Conservation (phyloP, 1,140 invertebrate species). For the Drosophila dunni region DNA sequence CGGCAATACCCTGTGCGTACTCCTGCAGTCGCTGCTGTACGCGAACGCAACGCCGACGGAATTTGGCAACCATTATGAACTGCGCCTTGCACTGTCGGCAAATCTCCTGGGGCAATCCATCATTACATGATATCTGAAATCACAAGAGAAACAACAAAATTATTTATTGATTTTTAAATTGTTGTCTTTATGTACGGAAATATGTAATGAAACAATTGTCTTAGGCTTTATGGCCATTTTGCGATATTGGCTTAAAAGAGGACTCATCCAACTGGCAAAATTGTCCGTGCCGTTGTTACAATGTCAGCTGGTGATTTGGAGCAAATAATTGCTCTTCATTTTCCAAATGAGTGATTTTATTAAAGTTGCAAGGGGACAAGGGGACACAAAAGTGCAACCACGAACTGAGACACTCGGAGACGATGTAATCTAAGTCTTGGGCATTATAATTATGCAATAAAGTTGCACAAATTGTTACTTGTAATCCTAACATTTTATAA, state of each 20-base stretch:
- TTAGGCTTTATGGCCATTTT: slow-evolving; percentile 37
- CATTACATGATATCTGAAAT: slow-evolving; percentile 67
- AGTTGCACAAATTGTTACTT: slow-evolving; percentile 2
- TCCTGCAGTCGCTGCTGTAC: slow-evolving; percentile 69
- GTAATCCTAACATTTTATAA: neutral
- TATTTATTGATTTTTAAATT: neutral
- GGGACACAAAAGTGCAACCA: neutral
- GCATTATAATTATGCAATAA: slow-evolving; percentile 6
- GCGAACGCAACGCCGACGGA: slow-evolving; percentile 73
- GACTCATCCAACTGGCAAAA: slow-evolving; percentile 58
- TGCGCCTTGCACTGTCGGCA: slow-evolving; percentile 78
- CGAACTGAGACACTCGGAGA: neutral
- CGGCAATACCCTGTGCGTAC: slow-evolving; percentile 49
- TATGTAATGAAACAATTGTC: too few relatives aligned
- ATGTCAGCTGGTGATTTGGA: slow-evolving; percentile 58
- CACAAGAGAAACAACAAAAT: slow-evolving; percentile 5
- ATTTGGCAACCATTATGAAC: slow-evolving; percentile 79
- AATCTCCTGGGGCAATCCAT: slow-evolving; percentile 78
- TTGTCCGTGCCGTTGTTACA: slow-evolving; percentile 25
- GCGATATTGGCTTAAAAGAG: neutral
- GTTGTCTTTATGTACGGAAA: neutral
- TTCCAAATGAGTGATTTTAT: slow-evolving; percentile 68
- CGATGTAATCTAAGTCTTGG: neutral
- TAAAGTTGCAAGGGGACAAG: slow-evolving; percentile 8
- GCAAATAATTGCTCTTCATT: slow-evolving; percentile 75